These are phyloP conservation scores for Montipora capitata DNA, from an alignment of 92 coral and sea anemone species.

Conservation along the genomic window DNA sequence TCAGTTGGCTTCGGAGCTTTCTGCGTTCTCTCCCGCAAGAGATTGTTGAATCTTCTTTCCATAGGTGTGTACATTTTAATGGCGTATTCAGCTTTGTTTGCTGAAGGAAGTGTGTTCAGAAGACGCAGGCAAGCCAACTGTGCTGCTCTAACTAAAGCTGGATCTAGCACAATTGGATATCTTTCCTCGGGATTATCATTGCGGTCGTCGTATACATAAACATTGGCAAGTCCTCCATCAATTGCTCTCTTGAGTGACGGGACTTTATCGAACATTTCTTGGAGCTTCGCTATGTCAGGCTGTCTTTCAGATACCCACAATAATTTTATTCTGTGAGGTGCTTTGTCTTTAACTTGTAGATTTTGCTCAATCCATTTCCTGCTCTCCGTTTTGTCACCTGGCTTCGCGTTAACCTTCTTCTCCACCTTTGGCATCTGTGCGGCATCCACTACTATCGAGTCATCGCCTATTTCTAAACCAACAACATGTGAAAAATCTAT, in stretches of 20 bases:
- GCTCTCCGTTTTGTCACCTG: not conserved
- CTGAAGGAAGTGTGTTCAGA: not conserved
- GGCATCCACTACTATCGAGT: not conserved
- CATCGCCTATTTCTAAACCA: too few species aligned
- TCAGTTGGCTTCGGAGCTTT: too few species aligned
- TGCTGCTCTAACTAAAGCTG: conserved; percentile 8
- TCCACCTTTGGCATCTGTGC: not conserved
- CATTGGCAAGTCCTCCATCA: not conserved
- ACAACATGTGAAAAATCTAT: too few species aligned
- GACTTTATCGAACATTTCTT: not conserved
- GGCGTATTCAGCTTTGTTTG: conserved; percentile 13
- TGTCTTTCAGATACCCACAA: not conserved
- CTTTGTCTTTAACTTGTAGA: not conserved
- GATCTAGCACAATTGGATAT: conserved; percentile 15
- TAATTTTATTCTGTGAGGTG: not conserved
- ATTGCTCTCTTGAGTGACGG: not conserved
- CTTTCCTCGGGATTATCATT: conserved; percentile 7
- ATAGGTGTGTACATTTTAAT: conserved; percentile 8
- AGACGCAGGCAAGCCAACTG: conserved; percentile 15
- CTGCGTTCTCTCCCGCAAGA: not conserved
- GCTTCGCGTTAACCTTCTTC: not conserved
- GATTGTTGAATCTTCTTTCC: not conserved
- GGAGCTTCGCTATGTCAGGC: not conserved
- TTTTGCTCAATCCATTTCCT: not conserved
- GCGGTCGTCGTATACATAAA: not conserved